Evolutionary conservation across 2,797 vertebrate genomes (phyloP), one percentile per base, ranked within the genome.

Genomic region (Argyrosomus regius): DNA sequence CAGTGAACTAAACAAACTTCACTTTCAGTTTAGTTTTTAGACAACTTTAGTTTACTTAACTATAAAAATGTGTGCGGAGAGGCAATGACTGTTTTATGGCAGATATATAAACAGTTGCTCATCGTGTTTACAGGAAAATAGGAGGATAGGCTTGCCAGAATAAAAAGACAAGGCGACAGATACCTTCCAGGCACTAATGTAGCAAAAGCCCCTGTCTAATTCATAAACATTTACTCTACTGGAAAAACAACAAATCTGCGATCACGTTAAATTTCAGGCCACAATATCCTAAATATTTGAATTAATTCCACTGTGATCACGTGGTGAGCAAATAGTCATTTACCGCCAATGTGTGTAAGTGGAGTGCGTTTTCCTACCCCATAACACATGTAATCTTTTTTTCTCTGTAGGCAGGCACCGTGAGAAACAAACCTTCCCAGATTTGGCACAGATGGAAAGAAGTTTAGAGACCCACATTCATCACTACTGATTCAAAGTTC

Each of bases 391-490:
- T 58, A 0, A 31, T 31, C 12, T 67, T 54, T 58, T 48, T 54
- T 22, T 45, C 4, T 43, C 28, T 72, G 14, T 41, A 87, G 82
- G 75, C 39, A 49, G n/a, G 78, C 10, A 24, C 16, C 24, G 52
- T 75, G 68, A 86, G 67, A 22, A 72, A 3, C 4, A 53, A 28
- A 56, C 20, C 13, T 5, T 26, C 14, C 6, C 5, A 49, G 50
- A 46, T 26, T 35, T 52, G 58, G 11, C 31, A 63, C 41, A 56
- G 16, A 53, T 24, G 9, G 17, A 52, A 9, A 20, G 7, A 3
- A 45, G 5, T 18, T 13, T 0, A 22, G 6, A 61, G 17, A 39
- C 10, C 6, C 14, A 28, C 41, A 39, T 16, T 22, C 24, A 16
- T 35, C 39, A 26, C 1, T 8, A 31, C 3, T 35, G 48, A 60